Base-by-base conservation (phyloP, 2,797 vertebrate species). In the Cebuella pygmaea region DNA sequence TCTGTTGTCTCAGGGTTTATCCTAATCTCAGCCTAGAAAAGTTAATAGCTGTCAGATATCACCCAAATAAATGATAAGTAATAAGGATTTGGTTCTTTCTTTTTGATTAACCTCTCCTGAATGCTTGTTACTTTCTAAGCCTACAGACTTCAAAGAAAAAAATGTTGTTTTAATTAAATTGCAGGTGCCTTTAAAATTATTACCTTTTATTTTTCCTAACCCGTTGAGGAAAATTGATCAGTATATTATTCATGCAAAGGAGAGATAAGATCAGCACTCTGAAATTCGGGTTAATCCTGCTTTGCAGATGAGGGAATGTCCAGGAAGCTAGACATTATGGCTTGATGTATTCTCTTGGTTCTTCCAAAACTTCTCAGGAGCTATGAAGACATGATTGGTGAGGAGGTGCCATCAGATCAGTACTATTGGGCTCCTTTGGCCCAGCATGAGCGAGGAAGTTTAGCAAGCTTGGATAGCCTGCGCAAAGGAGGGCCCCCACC, bases 401-500 rank as follows among this genome's bases (percentile, higher is more conserved):
- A 99, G 0, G 99, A 99, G 98, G 98, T 92, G 98, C 98, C 95
- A 72, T 98, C 98, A 0, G 99, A 99, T 97, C 98, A 99, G 97
- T 99, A 99, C 98, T 99, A 99, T 92, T 99, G 99, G 99, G 99
- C 99, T 0, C 99, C 99, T 0, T 95, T 99, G 98, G 99, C 99
- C 59, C 99, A 99, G 98, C 99, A 99, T 0, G 99, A 99, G 97
- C 98, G 99, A 61, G 99, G 99, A 33, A 99, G 99, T 98, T 98
- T 99, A 99, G 99, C 99, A 0, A 99, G 99, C 13, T 97, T 99
- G 98, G 99, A 99, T 98, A 99, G 99, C 98, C 99, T 99, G 95
- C 99, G 99, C 41, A 99, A 99, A 96, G 99, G 99, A 74, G 99
- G 98, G 0, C 98, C 99, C 0, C 98, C 98, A 0, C 99, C 99